phyloP scores from a whole-genome alignment of 2,888 invertebrate genomes.

The Augochlorella aurata region DNA sequence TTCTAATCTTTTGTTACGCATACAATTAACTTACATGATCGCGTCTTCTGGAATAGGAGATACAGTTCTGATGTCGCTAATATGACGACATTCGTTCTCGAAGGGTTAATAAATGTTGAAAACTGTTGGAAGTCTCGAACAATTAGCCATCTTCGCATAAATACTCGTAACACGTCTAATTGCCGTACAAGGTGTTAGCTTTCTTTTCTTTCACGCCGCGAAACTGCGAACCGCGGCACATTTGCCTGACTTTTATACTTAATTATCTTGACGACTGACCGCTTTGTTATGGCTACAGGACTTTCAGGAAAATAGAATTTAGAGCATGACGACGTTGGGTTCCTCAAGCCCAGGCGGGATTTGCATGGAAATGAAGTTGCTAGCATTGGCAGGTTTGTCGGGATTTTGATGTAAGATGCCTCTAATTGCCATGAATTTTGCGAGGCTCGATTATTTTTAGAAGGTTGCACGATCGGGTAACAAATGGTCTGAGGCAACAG shows the following conservation, averaged over 20 bases:
- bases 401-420: neutral
- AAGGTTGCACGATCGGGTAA: slow-evolving; percentile 5
- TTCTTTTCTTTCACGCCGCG: too few relatives aligned
- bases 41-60: too few relatives aligned
- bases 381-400: neutral
- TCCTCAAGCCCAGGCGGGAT: neutral
- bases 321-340: neutral
- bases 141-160: too few relatives aligned
- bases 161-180: too few relatives aligned
- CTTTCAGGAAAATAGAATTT: neutral
- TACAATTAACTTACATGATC: too few relatives aligned
- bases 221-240: neutral
- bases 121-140: too few relatives aligned
- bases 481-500: neutral
- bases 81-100: too few relatives aligned
- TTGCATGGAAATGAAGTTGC: neutral
- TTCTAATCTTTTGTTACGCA: too few relatives aligned
- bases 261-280: neutral
- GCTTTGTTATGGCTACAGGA: neutral
- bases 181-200: too few relatives aligned
- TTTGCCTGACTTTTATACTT: neutral
- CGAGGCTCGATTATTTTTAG: neutral
- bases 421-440: neutral
- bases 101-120: too few relatives aligned
- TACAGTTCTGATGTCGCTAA: too few relatives aligned